These are phyloP conservation scores for Paelopatides confundens DNA, from an alignment of 53 echinoderm and acorn worm genomes.

Conservation along the genomic window DNA sequence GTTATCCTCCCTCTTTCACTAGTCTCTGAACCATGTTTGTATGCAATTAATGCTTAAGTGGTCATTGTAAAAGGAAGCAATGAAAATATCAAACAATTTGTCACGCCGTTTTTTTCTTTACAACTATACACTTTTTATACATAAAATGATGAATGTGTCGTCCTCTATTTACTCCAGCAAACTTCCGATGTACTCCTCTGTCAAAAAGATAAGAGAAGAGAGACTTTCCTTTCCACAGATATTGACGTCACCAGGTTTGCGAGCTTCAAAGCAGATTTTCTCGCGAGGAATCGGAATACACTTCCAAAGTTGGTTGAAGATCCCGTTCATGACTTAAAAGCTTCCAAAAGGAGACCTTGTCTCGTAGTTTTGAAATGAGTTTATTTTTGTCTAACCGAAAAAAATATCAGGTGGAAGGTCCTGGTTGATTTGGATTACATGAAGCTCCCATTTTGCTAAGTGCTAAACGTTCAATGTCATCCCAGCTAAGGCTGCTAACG, in stretches of 20 bases:
- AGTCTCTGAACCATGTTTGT: not conserved
- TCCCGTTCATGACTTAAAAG: not conserved
- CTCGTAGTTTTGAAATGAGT: not conserved
- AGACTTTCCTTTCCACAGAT: too few species aligned
- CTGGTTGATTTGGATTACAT: conserved; percentile 46
- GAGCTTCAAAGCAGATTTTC: too few species aligned
- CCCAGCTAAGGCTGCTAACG: conserved; percentile 87
- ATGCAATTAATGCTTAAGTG: not conserved
- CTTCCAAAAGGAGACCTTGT: not conserved
- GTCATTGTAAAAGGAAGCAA: not conserved
- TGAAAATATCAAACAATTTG: not conserved
- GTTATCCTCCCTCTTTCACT: too few species aligned
- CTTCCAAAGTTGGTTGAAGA: not conserved
- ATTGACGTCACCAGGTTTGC: too few species aligned
- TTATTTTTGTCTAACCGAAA: not conserved
- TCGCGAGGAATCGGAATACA: not conserved
- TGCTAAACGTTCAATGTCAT: conserved; percentile 94
- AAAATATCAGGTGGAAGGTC: conserved; percentile 60
- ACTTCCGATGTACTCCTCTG: not conserved
- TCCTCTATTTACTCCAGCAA: not conserved
- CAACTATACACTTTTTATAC: conserved; percentile 27
- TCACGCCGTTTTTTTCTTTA: not conserved
- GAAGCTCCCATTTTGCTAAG: conserved; percentile 67
- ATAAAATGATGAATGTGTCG: not conserved
- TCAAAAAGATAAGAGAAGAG: too few species aligned